Conservation (phyloP, 2,797 vertebrate genomes). For the Malurus splendens region DNA sequence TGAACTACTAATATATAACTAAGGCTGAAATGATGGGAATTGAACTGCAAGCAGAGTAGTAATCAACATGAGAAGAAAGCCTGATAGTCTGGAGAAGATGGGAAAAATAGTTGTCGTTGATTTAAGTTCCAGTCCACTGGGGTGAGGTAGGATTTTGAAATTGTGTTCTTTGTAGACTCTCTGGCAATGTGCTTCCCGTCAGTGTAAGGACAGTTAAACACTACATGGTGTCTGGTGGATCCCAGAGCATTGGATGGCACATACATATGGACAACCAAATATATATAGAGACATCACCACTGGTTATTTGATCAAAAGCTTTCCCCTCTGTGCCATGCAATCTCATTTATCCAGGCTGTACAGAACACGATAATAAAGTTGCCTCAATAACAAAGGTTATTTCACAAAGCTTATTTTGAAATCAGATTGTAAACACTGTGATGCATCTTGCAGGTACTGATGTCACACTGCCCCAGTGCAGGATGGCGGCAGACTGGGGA, state of each 20-base stretch:
- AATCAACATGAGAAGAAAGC: background rate
- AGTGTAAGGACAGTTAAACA: background rate
- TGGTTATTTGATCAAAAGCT: background rate
- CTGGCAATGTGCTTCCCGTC: background rate
- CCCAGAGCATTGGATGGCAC: background rate
- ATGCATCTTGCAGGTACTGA: background rate
- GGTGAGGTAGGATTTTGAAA: background rate
- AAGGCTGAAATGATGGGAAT: background rate
- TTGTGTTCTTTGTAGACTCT: background rate
- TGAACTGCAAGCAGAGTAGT: background rate
- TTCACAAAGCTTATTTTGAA: background rate
- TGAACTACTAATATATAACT: background rate
- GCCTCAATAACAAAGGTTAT: background rate
- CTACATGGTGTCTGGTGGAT: background rate
- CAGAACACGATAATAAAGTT: fast-evolving
- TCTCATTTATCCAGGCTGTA: fast-evolving
- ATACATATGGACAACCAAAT: too few species aligned
- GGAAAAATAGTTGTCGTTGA: background rate
- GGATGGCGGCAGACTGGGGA: fast-evolving
- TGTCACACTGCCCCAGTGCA: fast-evolving
- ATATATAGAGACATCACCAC: background rate
- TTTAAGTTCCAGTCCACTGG: background rate
- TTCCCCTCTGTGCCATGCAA: fast-evolving
- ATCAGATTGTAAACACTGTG: fast-evolving
- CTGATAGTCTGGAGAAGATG: background rate